Conservation (phyloP, 2,797 vertebrate genomes). For the Morus bassanus region DNA sequence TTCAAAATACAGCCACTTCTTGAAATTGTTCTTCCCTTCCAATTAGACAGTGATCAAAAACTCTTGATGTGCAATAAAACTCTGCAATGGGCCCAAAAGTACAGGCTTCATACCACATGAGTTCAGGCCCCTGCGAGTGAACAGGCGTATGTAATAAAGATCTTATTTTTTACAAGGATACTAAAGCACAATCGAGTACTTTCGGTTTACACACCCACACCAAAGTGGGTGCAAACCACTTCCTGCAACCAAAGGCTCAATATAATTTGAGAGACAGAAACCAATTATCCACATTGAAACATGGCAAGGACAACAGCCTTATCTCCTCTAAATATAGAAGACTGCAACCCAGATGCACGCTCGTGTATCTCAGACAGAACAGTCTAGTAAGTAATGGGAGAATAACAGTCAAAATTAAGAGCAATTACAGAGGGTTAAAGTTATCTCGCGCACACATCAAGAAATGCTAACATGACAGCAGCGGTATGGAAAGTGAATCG, state of each 20-base stretch:
- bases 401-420: constrained; percentile 20
- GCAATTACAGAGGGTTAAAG: constrained; percentile 18
- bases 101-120: neutral
- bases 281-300: neutral
- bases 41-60: neutral
- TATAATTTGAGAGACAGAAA: neutral
- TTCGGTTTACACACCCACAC: neutral
- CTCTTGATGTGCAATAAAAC: neutral
- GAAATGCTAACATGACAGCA: constrained; percentile 10
- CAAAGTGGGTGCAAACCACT: neutral
- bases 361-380: neutral
- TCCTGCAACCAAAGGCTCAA: neutral
- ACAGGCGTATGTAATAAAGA: neutral
- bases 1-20: neutral
- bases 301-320: neutral
- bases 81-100: neutral
- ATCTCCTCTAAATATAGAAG: neutral
- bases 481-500: neutral
- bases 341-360: neutral
- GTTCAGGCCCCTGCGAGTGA: neutral
- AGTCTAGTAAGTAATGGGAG: neutral
- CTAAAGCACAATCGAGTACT: neutral
- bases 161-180: neutral
- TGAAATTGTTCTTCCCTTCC: neutral
- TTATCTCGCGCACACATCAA: neutral